Evolutionary conservation across 2,888 invertebrate genomes (phyloP), one percentile per base, ranked within the genome.

Genomic region (Tethea ocularis): DNA sequence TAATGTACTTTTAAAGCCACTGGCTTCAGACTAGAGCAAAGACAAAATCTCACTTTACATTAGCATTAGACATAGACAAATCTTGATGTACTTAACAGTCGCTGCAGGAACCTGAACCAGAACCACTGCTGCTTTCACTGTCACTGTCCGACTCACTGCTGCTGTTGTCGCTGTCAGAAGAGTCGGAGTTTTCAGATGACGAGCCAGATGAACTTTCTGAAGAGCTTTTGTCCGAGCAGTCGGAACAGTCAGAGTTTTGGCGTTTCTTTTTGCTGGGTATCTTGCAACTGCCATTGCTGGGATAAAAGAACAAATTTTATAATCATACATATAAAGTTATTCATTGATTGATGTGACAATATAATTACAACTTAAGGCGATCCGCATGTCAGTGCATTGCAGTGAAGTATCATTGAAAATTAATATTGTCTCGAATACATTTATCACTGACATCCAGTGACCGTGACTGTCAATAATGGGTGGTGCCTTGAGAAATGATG

Each of bases 191-290:
- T 20, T 77, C 84, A 0, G 88, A 86, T 0, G 84, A 83, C 1
- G 86, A 86, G 15, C 75, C 87, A 20, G 88, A 88, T 0, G 84
- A 84, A 63, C 86, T 87, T 33, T 74, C 80, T 0, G 87, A 87
- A 0, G 90, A 87, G 62, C 84, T 82, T 57, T 82, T 82, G 36
- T 78, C 83, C 0, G 88, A 88, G 60, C 83, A 79, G 61, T 88
- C 85, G 0, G 77, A 81, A 61, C 87, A 83, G 55, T 87, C 85
- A 0, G 82, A 79, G 15, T 72, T 71, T 1, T 68, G 66, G 41
- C 85, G 83, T 73, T 87, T 90, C 81, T 91, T 91, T 80, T 91
- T 91, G 61, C 76, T 83, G 1, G 90, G 86, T 60, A 89, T 74
- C 73, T 88, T 87, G 81, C 89, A 89, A 64, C 80, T 81, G 7